Evolutionary conservation across 2,888 invertebrate species (phyloP), one percentile per base, ranked within the genome.

Genomic region (Drosophila multiciliata): DNA sequence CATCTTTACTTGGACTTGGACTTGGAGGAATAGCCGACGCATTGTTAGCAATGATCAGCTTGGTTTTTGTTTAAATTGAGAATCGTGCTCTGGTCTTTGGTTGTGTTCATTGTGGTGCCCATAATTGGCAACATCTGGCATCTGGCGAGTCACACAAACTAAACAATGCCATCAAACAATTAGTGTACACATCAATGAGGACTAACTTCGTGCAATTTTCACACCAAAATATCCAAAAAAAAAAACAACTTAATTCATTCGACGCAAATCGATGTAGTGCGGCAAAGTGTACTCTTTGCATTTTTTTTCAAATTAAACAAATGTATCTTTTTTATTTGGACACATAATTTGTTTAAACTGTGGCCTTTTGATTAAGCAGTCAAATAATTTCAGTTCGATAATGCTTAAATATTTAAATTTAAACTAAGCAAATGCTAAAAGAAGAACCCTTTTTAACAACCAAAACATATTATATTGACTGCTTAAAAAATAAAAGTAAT

Each of bases 81-180:
- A 45, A 29, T 29, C 32, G 48, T 61, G 49, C 42, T 29, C 45
- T 54, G 45, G 23, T 57, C 35, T 35, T 54, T 54, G 36, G 36
- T 49, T 17, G 49, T 0, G 15, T 2, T 36, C 69, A 72, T 82
- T 82, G 82, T 75, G 48, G 57, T 57, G 36, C 49, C 52, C 15
- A 58, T 85, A 85, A 84, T 87, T 87, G 88, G 73, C 75, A 77
- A 74, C 82, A 74, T 73, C 45, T 45, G 45, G 29, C 62, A 61
- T 61, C 58, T 49, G 61, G 17, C 48, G n/a, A 70, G 73, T 81
- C 75, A 72, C 68, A 32, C 29, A 45, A 45, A 52, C 29, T 17
- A 6, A 60, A 70, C 70, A 77, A 68, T 66, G 52, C 32, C 33
- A 23, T 12, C 42, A 72, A 57, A 77, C 63, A 76, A 73, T 77